These are phyloP conservation scores for Ypsolopha sequella DNA, from an alignment of 2,888 invertebrate genomes.

Conservation along the genomic window DNA sequence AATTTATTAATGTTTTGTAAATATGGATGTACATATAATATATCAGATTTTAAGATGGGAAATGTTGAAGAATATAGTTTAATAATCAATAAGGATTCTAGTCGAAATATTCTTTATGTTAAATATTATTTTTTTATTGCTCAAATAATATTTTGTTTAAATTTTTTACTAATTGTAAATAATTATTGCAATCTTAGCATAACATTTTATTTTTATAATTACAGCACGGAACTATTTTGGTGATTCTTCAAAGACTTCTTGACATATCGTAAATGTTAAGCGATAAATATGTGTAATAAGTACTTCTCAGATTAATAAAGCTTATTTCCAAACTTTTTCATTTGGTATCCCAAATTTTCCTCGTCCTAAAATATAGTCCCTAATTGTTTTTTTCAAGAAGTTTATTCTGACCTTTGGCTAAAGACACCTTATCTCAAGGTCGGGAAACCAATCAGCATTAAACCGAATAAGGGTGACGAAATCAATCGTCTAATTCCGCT, in stretches of 20 bases:
- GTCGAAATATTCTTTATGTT: background rate
- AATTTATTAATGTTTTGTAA: background rate
- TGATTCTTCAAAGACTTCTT: constrained; percentile 61
- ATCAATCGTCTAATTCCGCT: constrained; percentile 19
- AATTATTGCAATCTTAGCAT: background rate
- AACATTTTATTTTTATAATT: background rate
- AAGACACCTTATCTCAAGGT: background rate
- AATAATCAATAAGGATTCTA: background rate
- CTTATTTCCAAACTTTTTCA: constrained; percentile 40
- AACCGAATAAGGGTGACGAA: constrained; percentile 15
- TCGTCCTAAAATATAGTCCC: too few species aligned
- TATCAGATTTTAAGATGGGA: background rate
- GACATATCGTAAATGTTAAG: constrained; percentile 61
- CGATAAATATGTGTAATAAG: constrained; percentile 45
- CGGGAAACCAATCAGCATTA: constrained; percentile 11
- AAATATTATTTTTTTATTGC: background rate
- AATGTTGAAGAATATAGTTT: constrained; percentile 1
- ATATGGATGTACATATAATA: background rate
- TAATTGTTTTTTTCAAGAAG: background rate
- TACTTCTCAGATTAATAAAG: constrained; percentile 57
- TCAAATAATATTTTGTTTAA: background rate
- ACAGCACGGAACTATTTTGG: constrained; percentile 15
- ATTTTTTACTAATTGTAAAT: background rate
- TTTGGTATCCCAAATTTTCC: background rate
- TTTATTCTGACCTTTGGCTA: constrained; percentile 4